A percentile compares a stretch with the other conserved stretches of the same genome.
phyloP scores from a whole-genome alignment of 2,888 invertebrate genomes.

The Macaria notata region DNA sequence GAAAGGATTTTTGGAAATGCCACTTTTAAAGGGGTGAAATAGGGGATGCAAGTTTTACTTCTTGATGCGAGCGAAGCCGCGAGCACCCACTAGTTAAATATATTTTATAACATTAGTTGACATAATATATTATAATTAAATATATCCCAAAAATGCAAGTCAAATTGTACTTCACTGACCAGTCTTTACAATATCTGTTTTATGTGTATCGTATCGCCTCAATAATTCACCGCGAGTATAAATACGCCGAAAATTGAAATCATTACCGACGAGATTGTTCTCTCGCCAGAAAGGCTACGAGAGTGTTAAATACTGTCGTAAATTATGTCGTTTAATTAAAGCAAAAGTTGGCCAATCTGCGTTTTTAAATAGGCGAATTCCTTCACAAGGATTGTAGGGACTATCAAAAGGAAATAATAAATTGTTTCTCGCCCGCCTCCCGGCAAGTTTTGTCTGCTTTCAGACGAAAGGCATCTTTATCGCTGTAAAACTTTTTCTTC shows the following conservation, averaged over 20 bases:
- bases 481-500: constrained; percentile 71
- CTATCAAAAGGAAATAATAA: constrained; percentile 62
- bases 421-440: constrained; percentile 61
- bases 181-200: not conserved
- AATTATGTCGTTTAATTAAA: constrained; percentile 39
- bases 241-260: constrained; percentile 1
- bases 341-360: constrained; percentile 33
- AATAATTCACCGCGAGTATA: constrained; percentile 3
- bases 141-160: too few species aligned
- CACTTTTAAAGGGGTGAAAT: too few species aligned
- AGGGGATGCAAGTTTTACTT: too few species aligned
- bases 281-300: constrained; percentile 20
- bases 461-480: constrained; percentile 74
- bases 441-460: constrained; percentile 61
- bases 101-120: too few species aligned
- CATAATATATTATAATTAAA: too few species aligned
- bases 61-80: too few species aligned
- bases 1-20: too few species aligned
- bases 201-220: not conserved
- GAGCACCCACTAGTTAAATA: too few species aligned
- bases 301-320: constrained; percentile 33
- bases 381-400: constrained; percentile 46
- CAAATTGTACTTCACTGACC: not conserved
- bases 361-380: constrained; percentile 54
- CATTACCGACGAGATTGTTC: constrained; percentile 8